Percentiles rank a stretch among this genome's conserved stretches.
Conservation (phyloP, 64 coral and sea anemone genomes). For the Actinia tenebrosa region DNA sequence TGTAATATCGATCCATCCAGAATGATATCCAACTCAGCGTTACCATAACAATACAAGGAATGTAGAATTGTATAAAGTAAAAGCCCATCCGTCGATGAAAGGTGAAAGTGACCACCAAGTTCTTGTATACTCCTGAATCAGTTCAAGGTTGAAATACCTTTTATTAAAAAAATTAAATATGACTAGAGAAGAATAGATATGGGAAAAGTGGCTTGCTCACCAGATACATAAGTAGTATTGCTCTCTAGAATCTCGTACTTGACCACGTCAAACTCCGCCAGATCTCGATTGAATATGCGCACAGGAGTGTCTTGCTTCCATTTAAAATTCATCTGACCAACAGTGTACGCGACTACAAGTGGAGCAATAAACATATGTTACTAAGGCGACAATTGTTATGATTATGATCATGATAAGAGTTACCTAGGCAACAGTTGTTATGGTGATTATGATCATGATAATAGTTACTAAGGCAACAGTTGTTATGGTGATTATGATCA, state of each 20-base stretch:
- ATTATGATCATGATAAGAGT: background rate
- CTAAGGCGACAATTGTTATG: too few species aligned
- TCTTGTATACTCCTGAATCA: constrained; percentile 63
- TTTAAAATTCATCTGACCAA: constrained; percentile 53
- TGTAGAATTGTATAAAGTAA: constrained; percentile 86
- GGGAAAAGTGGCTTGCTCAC: background rate
- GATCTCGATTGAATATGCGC: constrained; percentile 49
- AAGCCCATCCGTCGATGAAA: constrained; percentile 86
- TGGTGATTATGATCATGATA: background rate
- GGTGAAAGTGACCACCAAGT: constrained; percentile 68
- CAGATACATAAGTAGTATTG: constrained; percentile 71
- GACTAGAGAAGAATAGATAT: too few species aligned
- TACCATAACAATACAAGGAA: constrained; percentile 89
- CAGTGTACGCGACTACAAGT: constrained; percentile 63
- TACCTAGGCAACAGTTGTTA: background rate
- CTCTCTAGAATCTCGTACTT: constrained; percentile 40
- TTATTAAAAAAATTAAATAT: background rate
- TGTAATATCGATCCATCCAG: constrained; percentile 92
- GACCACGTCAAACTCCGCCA: constrained; percentile 82
- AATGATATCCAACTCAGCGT: constrained; percentile 85
- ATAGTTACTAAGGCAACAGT: background rate
- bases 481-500: background rate
- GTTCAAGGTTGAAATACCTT: too few species aligned
- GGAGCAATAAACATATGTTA: background rate
- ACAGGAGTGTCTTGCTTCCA: constrained; percentile 65